Conservation (phyloP, 2,888 invertebrate species). For the Idaea dimidiata region DNA sequence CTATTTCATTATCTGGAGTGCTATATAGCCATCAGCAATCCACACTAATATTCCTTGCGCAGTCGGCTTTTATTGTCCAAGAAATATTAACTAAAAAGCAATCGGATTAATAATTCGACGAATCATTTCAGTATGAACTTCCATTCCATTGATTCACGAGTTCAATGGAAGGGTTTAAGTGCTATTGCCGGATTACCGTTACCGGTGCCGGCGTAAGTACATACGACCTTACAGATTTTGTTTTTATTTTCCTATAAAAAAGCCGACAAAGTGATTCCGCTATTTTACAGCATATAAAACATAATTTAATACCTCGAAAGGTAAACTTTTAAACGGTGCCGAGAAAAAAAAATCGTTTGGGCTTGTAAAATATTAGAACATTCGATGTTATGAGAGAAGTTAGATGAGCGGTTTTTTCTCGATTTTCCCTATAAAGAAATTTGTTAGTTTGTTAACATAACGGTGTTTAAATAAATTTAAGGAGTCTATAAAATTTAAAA, state of each 20-base stretch:
- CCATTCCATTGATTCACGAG: conserved; percentile 33
- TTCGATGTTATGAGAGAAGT: conserved; percentile 55
- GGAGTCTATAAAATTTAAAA: conserved; percentile 68
- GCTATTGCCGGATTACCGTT: conserved; percentile 23
- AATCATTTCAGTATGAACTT: conserved; percentile 40
- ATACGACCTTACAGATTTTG: conserved; percentile 15
- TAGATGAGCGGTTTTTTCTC: conserved; percentile 37
- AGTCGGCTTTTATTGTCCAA: conserved; percentile 33
- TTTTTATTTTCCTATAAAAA: conserved; percentile 19
- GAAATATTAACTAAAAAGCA: conserved; percentile 38
- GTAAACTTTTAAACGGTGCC: conserved; percentile 36
- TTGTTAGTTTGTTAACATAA: conserved; percentile 67
- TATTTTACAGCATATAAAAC: conserved; percentile 33
- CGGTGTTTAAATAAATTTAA: conserved; percentile 69
- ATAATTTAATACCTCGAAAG: conserved; percentile 33
- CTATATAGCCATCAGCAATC: conserved; percentile 21
- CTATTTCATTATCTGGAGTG: conserved; percentile 50
- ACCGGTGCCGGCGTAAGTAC: conserved; percentile 5
- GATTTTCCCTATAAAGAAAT: conserved; percentile 62
- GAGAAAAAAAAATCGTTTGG: conserved; percentile 38
- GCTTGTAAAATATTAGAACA: conserved; percentile 52
- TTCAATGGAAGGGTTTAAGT: conserved; percentile 23
- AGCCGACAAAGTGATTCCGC: conserved; percentile 23
- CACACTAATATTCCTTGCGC: conserved; percentile 23
- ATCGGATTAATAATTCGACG: conserved; percentile 39